Evolutionary conservation across 2,888 invertebrate species (phyloP).

Genomic region (Cosmia pyralina): DNA sequence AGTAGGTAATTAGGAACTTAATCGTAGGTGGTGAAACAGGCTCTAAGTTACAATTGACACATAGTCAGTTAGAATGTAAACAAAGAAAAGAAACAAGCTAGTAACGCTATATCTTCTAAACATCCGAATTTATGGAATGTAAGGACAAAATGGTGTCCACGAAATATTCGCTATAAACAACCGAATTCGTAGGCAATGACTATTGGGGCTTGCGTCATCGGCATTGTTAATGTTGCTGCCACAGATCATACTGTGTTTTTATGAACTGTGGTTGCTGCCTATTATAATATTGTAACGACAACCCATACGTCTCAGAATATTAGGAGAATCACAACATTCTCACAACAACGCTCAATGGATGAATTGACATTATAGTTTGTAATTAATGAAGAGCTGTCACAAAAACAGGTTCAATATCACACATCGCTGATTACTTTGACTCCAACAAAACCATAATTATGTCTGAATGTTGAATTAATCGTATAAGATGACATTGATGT

Average conservation of each 20-base stretch:
- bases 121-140: slow-evolving; percentile 41
- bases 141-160: slow-evolving; percentile 18
- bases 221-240: slow-evolving; percentile 22
- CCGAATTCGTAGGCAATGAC: slow-evolving; percentile 34
- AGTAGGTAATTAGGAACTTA: no score
- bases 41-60: background rate
- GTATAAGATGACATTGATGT: background rate
- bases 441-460: background rate
- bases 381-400: slow-evolving; percentile 11
- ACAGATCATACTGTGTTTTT: no score
- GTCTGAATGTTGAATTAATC: slow-evolving; percentile 43
- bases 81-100: slow-evolving; percentile 12
- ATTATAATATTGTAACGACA: slow-evolving; percentile 1
- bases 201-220: slow-evolving; percentile 42
- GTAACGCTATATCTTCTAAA: slow-evolving; percentile 12
- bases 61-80: slow-evolving; percentile 26
- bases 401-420: slow-evolving; percentile 31
- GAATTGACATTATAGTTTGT: slow-evolving; percentile 13
- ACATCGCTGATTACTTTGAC: slow-evolving; percentile 43
- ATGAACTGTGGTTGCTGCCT: slow-evolving; percentile 1
- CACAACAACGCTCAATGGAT: slow-evolving; percentile 19
- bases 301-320: slow-evolving; percentile 17
- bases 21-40: no score
- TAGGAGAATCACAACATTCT: slow-evolving; percentile 12
- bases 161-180: slow-evolving; percentile 38